Evolutionary conservation across 2,797 vertebrate genomes (phyloP), one percentile per base, ranked within the genome.

Genomic region (Cyclopterus lumpus): DNA sequence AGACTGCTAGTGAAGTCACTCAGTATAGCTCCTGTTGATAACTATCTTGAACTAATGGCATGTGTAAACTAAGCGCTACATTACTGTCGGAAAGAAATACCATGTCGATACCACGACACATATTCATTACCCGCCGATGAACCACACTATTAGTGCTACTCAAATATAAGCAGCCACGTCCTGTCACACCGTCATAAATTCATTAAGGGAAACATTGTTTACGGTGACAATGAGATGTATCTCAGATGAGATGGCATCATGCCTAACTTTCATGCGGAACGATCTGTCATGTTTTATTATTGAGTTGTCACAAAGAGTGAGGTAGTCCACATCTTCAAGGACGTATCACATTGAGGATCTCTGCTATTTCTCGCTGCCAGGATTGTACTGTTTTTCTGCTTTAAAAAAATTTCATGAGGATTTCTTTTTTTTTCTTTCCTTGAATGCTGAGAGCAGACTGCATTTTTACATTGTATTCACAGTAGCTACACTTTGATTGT

Each of bases 201-300:
- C 79, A 86, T 84, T 82, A 80, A 58, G 77, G 18, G 11, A 74
- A 87, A 66, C 71, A 72, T 76, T 76, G 81, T 86, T 81, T 80
- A 71, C 81, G 73, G 51, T 70, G 86, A 79, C 55, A 82, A 67
- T 71, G 36, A 81, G 79, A 79, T 64, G 70, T 69, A 77, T 73
- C 77, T 22, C 1, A 10, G 71, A 86, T 80, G 73, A 80, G 81
- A 73, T 68, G 58, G 77, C 77, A 20, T 73, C 61, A 77, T 26
- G 66, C 59, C 20, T 7, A 48, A 81, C 73, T 73, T 77, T 64
- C 80, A 80, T 18, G 75, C 60, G 32, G 80, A 86, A 73, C 81
- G 34, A 59, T 75, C 26, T 82, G 86, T 86, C 76, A 20, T 80
- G 49, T 84, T 90, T 82, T 82, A 83, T 88, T 89, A 85, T 86